Base-by-base conservation (phyloP, 2,113 vertebrate species). In the Zingel zingel region DNA sequence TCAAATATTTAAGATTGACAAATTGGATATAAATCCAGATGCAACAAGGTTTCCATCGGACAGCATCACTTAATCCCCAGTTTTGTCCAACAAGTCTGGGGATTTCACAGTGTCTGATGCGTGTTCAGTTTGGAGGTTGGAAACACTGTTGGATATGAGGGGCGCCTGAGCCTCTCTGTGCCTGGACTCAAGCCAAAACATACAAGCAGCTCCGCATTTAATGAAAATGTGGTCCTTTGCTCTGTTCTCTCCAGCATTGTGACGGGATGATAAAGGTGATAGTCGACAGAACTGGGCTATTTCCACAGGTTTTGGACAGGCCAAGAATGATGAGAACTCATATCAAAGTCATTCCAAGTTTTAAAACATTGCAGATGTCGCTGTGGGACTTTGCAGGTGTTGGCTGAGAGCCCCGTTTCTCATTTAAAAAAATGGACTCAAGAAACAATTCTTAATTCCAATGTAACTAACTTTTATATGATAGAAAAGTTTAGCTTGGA, bases 171-270 rank as follows among this genome's bases (percentile, higher is more conserved):
- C 66, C 85, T 68, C 76, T 80, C 50, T 2, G 15, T 56, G 73
- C 21, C 70, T 91, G 93, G 86, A 94, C 39, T 45, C 5, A 3
- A 57, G 90, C 92, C 90, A 92, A 91, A 78, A 67, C 56, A 89
- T 18, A 92, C 84, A 88, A 77, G 77, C 62, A 85, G 65, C 67
- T 56, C 80, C 64, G 45, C 78, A 68, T 88, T 88, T 86, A 91
- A 85, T 85, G 69, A 91, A 92, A 91, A 75, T 23, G 14, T 67
- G 61, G 70, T 85, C 64, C 76, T 82, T 77, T 73, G 66, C 65
- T 74, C 54, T 19, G 61, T 58, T 88, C 47, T 77, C 87, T 56
- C 30, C 70, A 50, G 57, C 77, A 86, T 64, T 87, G 76, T 85
- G 82, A 82, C 50, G 23, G 69, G 47, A 65, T 75, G 68, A 86